Percentiles rank a stretch among this genome's conserved stretches.
Evolutionary conservation across 2,113 vertebrate species (phyloP).

Genomic region (Desmodus rotundus): DNA sequence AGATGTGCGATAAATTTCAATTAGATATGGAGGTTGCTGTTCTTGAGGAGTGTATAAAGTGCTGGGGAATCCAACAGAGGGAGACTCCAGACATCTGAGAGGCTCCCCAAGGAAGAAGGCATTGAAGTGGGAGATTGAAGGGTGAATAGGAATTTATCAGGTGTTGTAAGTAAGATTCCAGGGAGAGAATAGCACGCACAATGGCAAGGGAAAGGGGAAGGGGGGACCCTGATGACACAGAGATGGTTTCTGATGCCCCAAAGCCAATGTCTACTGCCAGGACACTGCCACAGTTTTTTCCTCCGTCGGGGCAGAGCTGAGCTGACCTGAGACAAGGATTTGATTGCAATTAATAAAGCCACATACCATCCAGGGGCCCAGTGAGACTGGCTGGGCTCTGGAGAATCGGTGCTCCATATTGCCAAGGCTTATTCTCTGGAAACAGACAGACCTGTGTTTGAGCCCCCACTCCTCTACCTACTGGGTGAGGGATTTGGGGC

Average conservation of each 20-base stretch:
- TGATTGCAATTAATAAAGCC: background rate
- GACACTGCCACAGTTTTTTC: background rate
- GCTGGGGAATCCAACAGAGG: background rate
- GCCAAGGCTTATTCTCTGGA: background rate
- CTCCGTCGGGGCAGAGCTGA: background rate
- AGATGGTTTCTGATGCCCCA: background rate
- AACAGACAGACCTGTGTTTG: background rate
- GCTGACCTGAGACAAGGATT: background rate
- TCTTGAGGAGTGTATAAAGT: background rate
- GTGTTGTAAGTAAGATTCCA: background rate
- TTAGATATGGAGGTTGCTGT: background rate
- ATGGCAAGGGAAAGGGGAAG: background rate
- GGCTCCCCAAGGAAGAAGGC: background rate
- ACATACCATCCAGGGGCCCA: rapidly evolving
- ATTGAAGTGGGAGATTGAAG: background rate
- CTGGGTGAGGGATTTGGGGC: background rate
- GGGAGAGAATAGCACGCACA: background rate
- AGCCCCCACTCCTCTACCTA: background rate
- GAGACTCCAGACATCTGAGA: background rate
- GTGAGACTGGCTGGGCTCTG: background rate
- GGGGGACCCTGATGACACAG: background rate
- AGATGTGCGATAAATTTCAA: background rate
- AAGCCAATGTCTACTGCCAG: background rate
- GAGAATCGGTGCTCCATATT: background rate
- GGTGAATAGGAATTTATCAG: background rate